Base-by-base conservation (phyloP, 2,797 vertebrate genomes). In the Siniperca obscura region DNA sequence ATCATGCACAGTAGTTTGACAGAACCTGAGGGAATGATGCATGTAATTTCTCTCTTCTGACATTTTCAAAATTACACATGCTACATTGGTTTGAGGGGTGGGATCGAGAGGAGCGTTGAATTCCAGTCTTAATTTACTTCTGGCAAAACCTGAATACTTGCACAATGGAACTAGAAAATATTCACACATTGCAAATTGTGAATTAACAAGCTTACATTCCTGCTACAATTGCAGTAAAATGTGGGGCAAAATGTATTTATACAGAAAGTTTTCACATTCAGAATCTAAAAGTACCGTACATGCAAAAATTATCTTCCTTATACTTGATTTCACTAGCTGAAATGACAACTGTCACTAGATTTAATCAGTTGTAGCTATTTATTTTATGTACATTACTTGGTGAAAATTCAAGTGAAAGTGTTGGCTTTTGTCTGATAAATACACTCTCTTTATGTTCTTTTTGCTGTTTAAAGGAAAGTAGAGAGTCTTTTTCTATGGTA, bases 21-120 rank as follows among this genome's bases (percentile, higher is more conserved):
- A 59, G 86, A 72, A 57, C 30, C 30, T 17, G 17, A 59, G 48
- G 53, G 25, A 79, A 72, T 59, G n/a, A 70, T 66, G 36, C n/a
- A 67, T 70, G 64, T 57, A 16, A 57, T 60, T 73, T 72, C 38
- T 69, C 44, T 80, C 52, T 56, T 78, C 34, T 74, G 56, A 76
- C 22, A 53, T 78, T 80, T 89, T 80, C 38, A 60, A 40, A 74
- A 69, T 73, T 16, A n/a, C 21, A 70, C 52, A 67, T 16, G 56
- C 19, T 62, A 6, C 42, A 36, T 9, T 36, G 34, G 61, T 68
- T 60, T 52, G 48, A 38, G 14, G 27, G 44, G 34, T 60, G 7
- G 56, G 62, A 25, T 6, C 4, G 52, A 65, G 55, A 62, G 30
- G 10, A 57, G n/a, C 3, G 0, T 4, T 61, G 38, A 70, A 74